These are phyloP conservation scores for Smutsia gigantea DNA, from an alignment of 2,797 vertebrate species.

Conservation along the genomic window DNA sequence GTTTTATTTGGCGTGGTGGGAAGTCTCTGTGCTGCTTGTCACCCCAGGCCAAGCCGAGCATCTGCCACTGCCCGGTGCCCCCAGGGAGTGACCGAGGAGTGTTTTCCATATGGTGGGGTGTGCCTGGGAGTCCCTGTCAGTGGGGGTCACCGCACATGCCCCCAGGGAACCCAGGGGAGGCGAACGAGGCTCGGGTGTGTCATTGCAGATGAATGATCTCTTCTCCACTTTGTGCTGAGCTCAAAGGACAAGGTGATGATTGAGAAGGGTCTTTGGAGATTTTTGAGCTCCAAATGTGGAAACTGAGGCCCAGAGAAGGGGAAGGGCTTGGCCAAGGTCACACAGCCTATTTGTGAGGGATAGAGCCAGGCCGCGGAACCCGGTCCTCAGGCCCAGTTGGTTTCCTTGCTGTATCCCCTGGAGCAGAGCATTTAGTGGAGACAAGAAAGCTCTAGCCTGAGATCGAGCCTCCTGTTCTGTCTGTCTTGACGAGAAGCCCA, in stretches of 20 bases:
- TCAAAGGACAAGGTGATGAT: not conserved
- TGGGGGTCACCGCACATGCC: rapidly evolving
- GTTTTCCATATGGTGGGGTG: rapidly evolving
- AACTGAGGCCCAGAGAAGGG: not conserved
- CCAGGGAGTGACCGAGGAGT: rapidly evolving
- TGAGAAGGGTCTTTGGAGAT: not conserved
- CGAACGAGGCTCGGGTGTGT: rapidly evolving
- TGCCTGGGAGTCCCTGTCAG: rapidly evolving
- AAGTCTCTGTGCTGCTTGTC: not conserved
- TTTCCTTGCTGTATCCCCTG: rapidly evolving
- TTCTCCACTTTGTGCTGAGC: not conserved
- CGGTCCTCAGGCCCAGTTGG: not conserved
- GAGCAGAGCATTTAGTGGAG: not conserved
- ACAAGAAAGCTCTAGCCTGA: not conserved
- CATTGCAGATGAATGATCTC: rapidly evolving
- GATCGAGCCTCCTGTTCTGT: not conserved
- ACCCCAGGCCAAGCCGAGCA: not conserved
- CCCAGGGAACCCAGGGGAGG: not conserved
- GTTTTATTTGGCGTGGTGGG: conserved; percentile 36
- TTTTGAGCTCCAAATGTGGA: not conserved
- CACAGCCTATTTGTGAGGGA: not conserved
- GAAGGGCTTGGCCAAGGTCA: not conserved
- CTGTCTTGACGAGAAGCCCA: not conserved
- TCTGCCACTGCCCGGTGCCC: not conserved
- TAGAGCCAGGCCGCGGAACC: too few relatives aligned